Evolutionary conservation across 2,113 vertebrate species (phyloP), one percentile per base, ranked within the genome.

Genomic region (Caranx ignobilis): DNA sequence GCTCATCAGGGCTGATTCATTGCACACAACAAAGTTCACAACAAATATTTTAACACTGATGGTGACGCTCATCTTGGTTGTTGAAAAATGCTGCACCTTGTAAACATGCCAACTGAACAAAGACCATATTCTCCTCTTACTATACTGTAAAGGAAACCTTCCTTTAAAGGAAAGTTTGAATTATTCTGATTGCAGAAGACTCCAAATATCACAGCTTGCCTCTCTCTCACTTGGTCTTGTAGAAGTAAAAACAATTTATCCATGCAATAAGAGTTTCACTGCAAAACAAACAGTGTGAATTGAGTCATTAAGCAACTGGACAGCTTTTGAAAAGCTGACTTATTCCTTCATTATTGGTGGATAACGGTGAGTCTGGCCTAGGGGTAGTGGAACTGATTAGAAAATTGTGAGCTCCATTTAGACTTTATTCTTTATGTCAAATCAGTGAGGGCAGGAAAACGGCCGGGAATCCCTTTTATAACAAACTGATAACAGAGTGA

Each of bases 401-500:
- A 85, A 64, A 5, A 6, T n/a, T 18, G 35, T 37, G 26, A 73
- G 61, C 67, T 78, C n/a, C 37, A 72, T 73, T 88, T 76, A n/a
- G 55, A 70, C 48, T 78, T 83, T 66, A 78, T 84, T 59, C 55
- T 70, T 73, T 19, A 32, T 71, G 79, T 78, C 15, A 62, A 75
- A 75, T 52, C 21, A 2, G 77, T 18, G 41, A 67, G 76, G 69
- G 73, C 32, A 62, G 39, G 26, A 52, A 77, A 79, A 63, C 39
- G 47, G 31, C 60, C 3, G 6, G 52, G 75, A 75, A 47, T 50
- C 18, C 31, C 35, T 67, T 72, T 77, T 64, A 85, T 82, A 67
- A 79, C 39, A 69, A 50, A 77, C 78, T 81, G 92, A 92, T 90
- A 90, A 85, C 57, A 56, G 13, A 70, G 74, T 92, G 89, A 94